Conservation (phyloP, 2,797 vertebrate species). For the Melanitta fusca region DNA sequence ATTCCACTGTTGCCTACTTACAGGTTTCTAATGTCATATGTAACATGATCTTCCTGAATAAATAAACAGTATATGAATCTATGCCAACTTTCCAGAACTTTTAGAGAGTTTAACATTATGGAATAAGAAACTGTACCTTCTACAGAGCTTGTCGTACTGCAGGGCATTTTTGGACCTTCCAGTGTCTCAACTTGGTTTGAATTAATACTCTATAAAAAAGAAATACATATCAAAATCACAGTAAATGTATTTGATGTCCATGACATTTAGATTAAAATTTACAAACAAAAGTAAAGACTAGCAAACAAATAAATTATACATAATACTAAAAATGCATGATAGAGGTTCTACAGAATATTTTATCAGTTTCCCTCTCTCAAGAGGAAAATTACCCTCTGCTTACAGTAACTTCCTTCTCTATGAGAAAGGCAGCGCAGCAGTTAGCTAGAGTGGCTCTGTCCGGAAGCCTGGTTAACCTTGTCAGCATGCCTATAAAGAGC, state of each 20-base stretch:
- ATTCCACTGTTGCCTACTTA: neutral
- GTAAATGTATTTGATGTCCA: neutral
- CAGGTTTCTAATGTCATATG: neutral
- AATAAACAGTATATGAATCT: neutral
- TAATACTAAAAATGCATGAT: neutral
- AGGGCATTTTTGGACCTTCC: slow-evolving; percentile 48
- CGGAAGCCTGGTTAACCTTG: neutral
- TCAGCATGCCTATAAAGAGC: neutral
- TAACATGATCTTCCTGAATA: neutral
- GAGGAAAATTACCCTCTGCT: neutral
- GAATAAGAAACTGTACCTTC: slow-evolving; percentile 66
- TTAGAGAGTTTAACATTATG: neutral
- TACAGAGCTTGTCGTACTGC: slow-evolving; percentile 14
- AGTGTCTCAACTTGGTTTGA: slow-evolving; percentile 50
- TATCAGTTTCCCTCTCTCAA: neutral
- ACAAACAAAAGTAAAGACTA: neutral
- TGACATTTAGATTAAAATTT: neutral
- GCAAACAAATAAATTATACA: neutral
- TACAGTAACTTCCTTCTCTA: neutral
- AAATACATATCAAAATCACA: neutral
- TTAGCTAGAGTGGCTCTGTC: neutral
- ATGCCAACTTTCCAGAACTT: neutral
- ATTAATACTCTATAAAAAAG: slow-evolving; percentile 62
- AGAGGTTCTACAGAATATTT: neutral
- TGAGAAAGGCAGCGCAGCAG: neutral